Percentiles rank a stretch among this genome's conserved stretches.
phyloP scores from a whole-genome alignment of 2,888 invertebrate species.

The Pycnomerus fuliginosus region DNA sequence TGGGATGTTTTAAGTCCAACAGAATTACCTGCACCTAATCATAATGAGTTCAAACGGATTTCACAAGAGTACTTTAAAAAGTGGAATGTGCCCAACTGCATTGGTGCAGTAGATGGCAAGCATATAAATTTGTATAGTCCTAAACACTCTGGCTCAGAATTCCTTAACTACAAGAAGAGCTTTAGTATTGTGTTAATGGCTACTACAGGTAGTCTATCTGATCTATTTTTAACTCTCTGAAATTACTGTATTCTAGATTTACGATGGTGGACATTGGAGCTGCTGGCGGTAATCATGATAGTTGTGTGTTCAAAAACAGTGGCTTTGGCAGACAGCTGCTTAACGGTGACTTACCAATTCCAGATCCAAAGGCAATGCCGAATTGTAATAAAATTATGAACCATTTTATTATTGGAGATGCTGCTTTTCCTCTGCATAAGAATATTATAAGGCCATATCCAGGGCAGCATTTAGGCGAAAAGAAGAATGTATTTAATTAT shows the following conservation, averaged over 20 bases:
- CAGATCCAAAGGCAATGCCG: slow-evolving; percentile 11
- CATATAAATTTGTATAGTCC: not conserved
- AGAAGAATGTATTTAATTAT: slow-evolving; percentile 19
- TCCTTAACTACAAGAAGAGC: slow-evolving; percentile 5
- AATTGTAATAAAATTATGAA: slow-evolving; percentile 13
- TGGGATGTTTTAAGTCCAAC: not conserved
- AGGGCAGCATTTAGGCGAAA: slow-evolving; percentile 5
- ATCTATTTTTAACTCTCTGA: too few relatives aligned
- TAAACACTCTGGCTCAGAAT: not conserved
- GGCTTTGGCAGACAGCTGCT: not conserved
- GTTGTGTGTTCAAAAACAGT: slow-evolving; percentile 3
- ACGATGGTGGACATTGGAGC: slow-evolving; percentile 26
- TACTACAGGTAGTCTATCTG: too few relatives aligned
- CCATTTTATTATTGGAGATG: slow-evolving; percentile 24
- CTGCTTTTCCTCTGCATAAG: slow-evolving; percentile 22
- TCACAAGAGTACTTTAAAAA: not conserved
- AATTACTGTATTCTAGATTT: too few relatives aligned
- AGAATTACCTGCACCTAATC: not conserved
- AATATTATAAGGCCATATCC: slow-evolving; percentile 21
- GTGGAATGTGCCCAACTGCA: slow-evolving; percentile 2
- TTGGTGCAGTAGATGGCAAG: slow-evolving; percentile 7
- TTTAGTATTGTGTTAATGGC: slow-evolving; percentile 30
- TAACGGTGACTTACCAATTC: slow-evolving; percentile 1
- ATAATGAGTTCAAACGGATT: not conserved
- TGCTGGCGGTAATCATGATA: not conserved